phyloP scores from a whole-genome alignment of 1,140 invertebrate genomes.

The Sycophila sp. region DNA sequence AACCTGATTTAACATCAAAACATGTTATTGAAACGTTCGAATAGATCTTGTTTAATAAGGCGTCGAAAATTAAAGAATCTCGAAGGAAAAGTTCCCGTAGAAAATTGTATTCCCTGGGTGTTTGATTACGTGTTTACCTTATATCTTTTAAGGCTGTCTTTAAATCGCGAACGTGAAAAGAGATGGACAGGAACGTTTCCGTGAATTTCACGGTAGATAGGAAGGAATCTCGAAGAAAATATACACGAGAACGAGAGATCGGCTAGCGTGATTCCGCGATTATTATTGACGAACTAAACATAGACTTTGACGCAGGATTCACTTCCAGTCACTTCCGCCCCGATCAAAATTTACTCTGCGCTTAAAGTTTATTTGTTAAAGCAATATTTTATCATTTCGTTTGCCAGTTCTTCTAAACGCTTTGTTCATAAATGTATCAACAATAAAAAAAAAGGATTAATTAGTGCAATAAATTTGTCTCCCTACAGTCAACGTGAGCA shows the following conservation, averaged over 20 bases:
- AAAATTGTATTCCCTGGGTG: neutral
- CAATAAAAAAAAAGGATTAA: too few relatives aligned
- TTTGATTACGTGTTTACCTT: constrained; percentile 28
- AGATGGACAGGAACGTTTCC: constrained; percentile 28
- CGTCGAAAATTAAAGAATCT: neutral
- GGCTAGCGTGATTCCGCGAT: constrained; percentile 31
- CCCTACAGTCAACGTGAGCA: too few relatives aligned
- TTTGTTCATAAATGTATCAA: too few relatives aligned
- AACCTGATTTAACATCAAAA: too few relatives aligned
- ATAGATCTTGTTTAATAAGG: too few relatives aligned
- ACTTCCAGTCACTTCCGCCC: constrained; percentile 7
- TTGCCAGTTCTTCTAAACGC: too few relatives aligned
- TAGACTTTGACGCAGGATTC: constrained; percentile 27
- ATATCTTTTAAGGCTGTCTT: constrained; percentile 8
- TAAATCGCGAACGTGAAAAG: constrained; percentile 3
- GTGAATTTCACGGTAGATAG: constrained; percentile 30
- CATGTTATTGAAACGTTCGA: too few relatives aligned
- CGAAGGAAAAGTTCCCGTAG: neutral
- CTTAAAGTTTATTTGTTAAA: neutral
- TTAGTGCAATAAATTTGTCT: too few relatives aligned
- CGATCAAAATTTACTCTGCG: neutral
- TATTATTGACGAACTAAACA: constrained; percentile 48
- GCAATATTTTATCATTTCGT: too few relatives aligned
- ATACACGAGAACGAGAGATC: constrained; percentile 39
- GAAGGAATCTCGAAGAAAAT: constrained; percentile 43